These are phyloP conservation scores for Gavialis gangeticus DNA, from an alignment of 2,113 vertebrate species.

Conservation along the genomic window DNA sequence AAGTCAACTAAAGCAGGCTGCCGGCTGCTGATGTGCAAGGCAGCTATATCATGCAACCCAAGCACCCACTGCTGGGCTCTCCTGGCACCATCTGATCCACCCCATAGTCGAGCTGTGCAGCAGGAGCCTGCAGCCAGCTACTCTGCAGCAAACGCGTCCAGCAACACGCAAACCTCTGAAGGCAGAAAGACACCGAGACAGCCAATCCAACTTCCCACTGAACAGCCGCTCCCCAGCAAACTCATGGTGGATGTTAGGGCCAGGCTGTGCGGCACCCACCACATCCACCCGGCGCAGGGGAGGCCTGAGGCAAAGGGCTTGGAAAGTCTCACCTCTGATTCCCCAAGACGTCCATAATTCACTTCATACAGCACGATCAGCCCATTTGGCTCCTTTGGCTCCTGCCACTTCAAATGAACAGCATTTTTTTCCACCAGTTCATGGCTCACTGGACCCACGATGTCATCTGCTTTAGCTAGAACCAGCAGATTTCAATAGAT, in stretches of 20 bases:
- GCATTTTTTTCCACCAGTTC: conserved; percentile 86
- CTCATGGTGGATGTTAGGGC: not conserved
- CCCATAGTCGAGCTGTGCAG: not conserved
- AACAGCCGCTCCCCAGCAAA: not conserved
- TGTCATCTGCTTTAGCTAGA: conserved; percentile 93
- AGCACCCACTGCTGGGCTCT: not conserved
- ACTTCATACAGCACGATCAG: conserved; percentile 97
- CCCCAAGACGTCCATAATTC: conserved; percentile 88
- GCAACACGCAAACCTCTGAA: not conserved
- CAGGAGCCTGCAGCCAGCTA: not conserved
- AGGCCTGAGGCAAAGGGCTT: not conserved
- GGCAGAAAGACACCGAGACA: not conserved
- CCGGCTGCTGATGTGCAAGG: no score
- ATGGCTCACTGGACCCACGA: conserved; percentile 84
- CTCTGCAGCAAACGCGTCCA: not conserved
- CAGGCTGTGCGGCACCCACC: not conserved
- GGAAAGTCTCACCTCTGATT: conserved; percentile 85
- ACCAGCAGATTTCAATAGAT: not conserved
- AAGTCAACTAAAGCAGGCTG: not conserved
- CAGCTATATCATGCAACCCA: not conserved
- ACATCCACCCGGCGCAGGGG: not conserved
- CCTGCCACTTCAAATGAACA: conserved; percentile 89
- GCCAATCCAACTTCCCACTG: not conserved
- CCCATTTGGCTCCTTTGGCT: conserved; percentile 91
- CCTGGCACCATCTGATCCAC: not conserved